Evolutionary conservation across 92 coral and sea anemone genomes (phyloP).

Genomic region (Montipora capitata): DNA sequence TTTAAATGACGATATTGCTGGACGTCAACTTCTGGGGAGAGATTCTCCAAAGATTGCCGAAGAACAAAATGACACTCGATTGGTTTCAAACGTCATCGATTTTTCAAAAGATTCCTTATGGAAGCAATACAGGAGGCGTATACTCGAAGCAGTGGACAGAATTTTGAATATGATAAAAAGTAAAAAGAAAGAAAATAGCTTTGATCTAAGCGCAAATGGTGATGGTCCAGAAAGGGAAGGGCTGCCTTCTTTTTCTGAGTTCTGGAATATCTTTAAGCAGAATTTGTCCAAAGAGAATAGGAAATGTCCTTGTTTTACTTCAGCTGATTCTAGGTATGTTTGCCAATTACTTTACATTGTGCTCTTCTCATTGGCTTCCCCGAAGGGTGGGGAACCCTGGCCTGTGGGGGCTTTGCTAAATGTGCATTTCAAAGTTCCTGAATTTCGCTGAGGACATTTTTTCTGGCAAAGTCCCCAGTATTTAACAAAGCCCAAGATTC

Average conservation of each 20-base stretch:
- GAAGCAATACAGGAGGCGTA: constrained; percentile 77
- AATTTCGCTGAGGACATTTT: no score
- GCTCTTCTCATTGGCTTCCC: no score
- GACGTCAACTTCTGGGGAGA: not conserved
- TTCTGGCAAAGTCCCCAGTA: no score
- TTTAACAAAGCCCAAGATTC: no score
- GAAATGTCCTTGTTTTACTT: constrained; percentile 37
- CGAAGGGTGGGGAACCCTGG: no score
- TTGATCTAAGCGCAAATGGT: not conserved
- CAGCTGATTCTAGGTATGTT: constrained; percentile 28
- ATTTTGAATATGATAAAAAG: constrained; percentile 35
- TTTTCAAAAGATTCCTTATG: constrained; percentile 55
- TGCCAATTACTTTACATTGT: no score
- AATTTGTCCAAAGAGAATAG: constrained; percentile 23
- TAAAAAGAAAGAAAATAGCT: not conserved
- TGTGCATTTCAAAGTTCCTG: no score
- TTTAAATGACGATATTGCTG: constrained; percentile 20
- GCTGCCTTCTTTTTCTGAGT: constrained; percentile 39
- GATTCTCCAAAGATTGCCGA: not conserved
- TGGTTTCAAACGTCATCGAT: not conserved
- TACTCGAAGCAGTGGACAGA: constrained; percentile 51
- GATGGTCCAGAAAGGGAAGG: not conserved
- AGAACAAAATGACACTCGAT: not conserved
- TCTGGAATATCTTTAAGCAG: constrained; percentile 48
- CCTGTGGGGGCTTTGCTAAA: no score